Evolutionary conservation across 2,113 vertebrate species (phyloP), one percentile per base, ranked within the genome.

Genomic region (Protobothrops flavoviridis): DNA sequence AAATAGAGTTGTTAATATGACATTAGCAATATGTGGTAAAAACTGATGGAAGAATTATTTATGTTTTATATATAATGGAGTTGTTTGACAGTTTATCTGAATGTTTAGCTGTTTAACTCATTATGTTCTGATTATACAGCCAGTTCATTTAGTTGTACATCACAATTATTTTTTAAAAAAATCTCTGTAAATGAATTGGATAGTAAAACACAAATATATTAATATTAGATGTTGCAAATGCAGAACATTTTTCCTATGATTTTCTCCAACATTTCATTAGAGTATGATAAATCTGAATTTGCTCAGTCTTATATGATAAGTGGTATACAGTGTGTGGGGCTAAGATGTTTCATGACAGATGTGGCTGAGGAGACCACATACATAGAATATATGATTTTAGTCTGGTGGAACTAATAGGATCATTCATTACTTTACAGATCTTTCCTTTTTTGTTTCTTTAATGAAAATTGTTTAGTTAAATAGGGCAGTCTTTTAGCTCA

Each of bases 391-490:
- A 98, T 98, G 98, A 98, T 98, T 98, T 98, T 98, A 98, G 97
- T 98, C 98, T 98, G 97, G 97, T 98, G 98, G 98, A 98, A 98
- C 98, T 98, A 98, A 98, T 98, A 98, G 98, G 98, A 98, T 98
- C 98, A 98, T 97, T 98, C 97, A 96, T 97, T 97, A 97, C 97
- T 98, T 98, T 94, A 97, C 97, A 97, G 97, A 96, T 97, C 96
- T 96, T 97, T 97, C 96, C 96, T 98, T 98, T 97, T 97, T 98
- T 98, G 97, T 86, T 96, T 87, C 97, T 97, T 97, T 96, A 95
- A 97, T 98, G 97, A 97, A 97, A 97, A 96, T 91, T 97, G 97
- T 95, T 98, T 98, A 95, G 96, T 97, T 97, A 98, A 98, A 97
- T 97, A 97, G 97, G 95, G 94, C 97, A 95, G 95, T 93, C 96